Base-by-base conservation (phyloP, 2,888 invertebrate species). In the Teleiodes luculella region DNA sequence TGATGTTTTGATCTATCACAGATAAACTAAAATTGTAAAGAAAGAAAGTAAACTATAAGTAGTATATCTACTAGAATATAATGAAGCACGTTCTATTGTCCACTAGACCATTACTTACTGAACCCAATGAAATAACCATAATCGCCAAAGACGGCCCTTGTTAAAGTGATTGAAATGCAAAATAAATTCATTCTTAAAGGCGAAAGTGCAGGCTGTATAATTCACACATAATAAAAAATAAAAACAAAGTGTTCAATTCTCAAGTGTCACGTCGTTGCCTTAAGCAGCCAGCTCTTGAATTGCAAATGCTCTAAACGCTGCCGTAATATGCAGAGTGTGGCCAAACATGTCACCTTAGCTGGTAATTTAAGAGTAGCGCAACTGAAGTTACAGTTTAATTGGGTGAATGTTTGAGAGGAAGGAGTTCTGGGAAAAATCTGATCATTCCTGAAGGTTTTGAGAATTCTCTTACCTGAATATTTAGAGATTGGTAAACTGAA, bases 221-320 rank as follows among this genome's bases (percentile, higher is more conserved):
- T 63, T 61, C 57, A 54, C 24, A 37, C 49, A 37, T 24, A 10
- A 50, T 53, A 57, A 58, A 60, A 61, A 57, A 60, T 57, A 55
- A 51, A 37, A 46, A 50, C 48, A 50, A 14, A 51, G 39, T 47
- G 56, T 52, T 58, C 56, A 61, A 52, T 57, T 58, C 57, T 33
- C 52, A 54, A 54, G 57, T 56, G 62, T 60, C 58, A 49, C 53
- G 43, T 57, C 57, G 54, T 58, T 54, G 55, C 57, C 56, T 51
- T 57, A 57, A 57, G 51, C 53, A 52, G 56, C 57, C 47, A 35
- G 45, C 55, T 56, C 56, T 61, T 65, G 62, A 65, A 59, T 64
- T 67, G 62, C 60, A 62, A 65, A 63, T 62, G 59, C 55, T 58
- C 55, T 52, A 52, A 51, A 52, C 30, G 31, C 18, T 10, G 31